phyloP scores from a whole-genome alignment of 2,113 vertebrate genomes.

The Psittacula cyanocephala region DNA sequence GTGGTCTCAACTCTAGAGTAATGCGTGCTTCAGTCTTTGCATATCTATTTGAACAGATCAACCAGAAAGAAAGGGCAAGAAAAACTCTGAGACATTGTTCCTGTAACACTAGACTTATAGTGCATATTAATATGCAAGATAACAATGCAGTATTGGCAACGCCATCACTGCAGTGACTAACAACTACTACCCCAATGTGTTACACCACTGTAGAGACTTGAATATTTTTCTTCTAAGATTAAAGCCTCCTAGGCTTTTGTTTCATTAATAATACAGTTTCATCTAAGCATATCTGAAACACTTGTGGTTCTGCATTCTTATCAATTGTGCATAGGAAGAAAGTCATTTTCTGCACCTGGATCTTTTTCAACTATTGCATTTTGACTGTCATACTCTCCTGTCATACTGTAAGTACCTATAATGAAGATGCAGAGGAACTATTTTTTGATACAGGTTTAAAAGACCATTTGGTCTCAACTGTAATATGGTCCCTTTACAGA shows the following conservation, averaged over 20 bases:
- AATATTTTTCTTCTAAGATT: neutral
- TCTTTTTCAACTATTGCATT: neutral
- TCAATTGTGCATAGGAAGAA: neutral
- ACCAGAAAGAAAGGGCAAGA: neutral
- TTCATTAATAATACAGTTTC: neutral
- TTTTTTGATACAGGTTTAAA: neutral
- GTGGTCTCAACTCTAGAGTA: neutral
- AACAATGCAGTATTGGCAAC: rapidly evolving
- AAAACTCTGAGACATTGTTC: neutral
- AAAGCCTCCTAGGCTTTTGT: neutral
- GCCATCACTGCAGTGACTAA: neutral
- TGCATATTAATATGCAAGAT: neutral
- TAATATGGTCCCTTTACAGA: neutral
- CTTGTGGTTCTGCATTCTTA: neutral
- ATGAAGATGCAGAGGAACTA: neutral
- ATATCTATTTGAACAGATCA: neutral
- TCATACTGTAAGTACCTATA: neutral
- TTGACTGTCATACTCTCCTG: neutral
- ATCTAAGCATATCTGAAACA: neutral
- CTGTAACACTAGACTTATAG: neutral
- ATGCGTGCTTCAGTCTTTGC: neutral
- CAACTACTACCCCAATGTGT: neutral
- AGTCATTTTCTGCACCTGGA: neutral
- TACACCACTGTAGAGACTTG: neutral
- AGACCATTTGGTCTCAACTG: neutral